phyloP scores from a whole-genome alignment of 2,888 invertebrate genomes.

The Idaea dimidiata region DNA sequence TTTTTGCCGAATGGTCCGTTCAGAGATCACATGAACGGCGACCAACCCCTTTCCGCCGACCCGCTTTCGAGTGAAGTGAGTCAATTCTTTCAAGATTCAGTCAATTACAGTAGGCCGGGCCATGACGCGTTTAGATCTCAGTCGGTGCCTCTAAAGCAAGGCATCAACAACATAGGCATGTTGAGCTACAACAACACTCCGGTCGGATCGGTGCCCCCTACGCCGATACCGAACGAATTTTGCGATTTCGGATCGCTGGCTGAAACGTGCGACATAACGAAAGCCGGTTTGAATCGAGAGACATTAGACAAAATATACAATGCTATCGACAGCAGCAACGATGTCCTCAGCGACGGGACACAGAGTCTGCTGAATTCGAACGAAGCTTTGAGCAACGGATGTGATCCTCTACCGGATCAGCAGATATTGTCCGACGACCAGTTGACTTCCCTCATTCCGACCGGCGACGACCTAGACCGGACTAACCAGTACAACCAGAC shows the following conservation, averaged over 20 bases:
- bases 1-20: slow-evolving; percentile 66
- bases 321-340: slow-evolving; percentile 79
- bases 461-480: slow-evolving; percentile 54
- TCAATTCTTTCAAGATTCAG: slow-evolving; percentile 80
- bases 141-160: slow-evolving; percentile 87
- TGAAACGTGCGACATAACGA: slow-evolving; percentile 78
- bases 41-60: slow-evolving; percentile 72
- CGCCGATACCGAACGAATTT: slow-evolving; percentile 86
- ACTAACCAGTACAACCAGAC: slow-evolving; percentile 57
- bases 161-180: slow-evolving; percentile 64
- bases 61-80: slow-evolving; percentile 82
- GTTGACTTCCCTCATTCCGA: slow-evolving; percentile 66
- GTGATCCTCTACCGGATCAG: slow-evolving; percentile 62
- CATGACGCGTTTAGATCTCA: slow-evolving; percentile 84
- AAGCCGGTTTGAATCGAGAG: slow-evolving; percentile 78
- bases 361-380: slow-evolving; percentile 55
- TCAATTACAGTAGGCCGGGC: slow-evolving; percentile 61
- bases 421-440: slow-evolving; percentile 64
- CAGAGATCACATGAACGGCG: slow-evolving; percentile 71
- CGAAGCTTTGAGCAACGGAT: slow-evolving; percentile 61
- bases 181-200: slow-evolving; percentile 77
- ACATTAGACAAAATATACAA: slow-evolving; percentile 85
- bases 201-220: slow-evolving; percentile 84
- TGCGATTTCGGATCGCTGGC: slow-evolving; percentile 85
- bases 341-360: slow-evolving; percentile 59